These are phyloP conservation scores for Gobius niger DNA, from an alignment of 2,113 vertebrate genomes.

Conservation along the genomic window DNA sequence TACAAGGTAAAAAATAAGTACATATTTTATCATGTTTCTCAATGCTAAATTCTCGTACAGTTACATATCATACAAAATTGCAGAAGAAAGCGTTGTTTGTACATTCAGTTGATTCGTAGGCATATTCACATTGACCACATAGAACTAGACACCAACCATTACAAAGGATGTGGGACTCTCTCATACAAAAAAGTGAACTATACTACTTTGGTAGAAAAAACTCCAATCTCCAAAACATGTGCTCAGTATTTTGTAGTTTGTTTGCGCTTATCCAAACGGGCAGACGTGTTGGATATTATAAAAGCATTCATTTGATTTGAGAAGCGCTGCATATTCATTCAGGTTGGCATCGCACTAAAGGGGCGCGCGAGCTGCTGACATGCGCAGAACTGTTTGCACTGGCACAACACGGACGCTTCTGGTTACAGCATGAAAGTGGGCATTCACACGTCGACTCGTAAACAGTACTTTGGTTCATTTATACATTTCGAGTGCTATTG, in stretches of 20 bases:
- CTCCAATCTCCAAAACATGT: slow-evolving; percentile 36
- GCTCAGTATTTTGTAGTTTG: slow-evolving; percentile 41
- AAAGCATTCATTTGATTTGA: slow-evolving; percentile 50
- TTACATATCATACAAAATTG: slow-evolving; percentile 47
- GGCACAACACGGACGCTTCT: slow-evolving; percentile 34
- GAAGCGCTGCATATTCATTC: slow-evolving; percentile 48
- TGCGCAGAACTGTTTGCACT: slow-evolving; percentile 37
- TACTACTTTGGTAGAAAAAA: slow-evolving; percentile 72
- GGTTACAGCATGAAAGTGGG: slow-evolving; percentile 55
- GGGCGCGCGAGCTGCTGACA: slow-evolving; percentile 27
- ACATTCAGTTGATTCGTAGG: slow-evolving; percentile 55
- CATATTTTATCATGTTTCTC: slow-evolving; percentile 61
- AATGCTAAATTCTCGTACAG: slow-evolving; percentile 51
- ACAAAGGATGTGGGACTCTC: slow-evolving; percentile 49
- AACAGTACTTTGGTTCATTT: slow-evolving; percentile 68
- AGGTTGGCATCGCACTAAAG: slow-evolving; percentile 32
- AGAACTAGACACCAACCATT: slow-evolving; percentile 56
- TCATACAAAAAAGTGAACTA: slow-evolving; percentile 55
- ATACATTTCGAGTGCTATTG: slow-evolving; percentile 22
- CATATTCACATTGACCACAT: slow-evolving; percentile 37
- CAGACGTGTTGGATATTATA: slow-evolving; percentile 24
- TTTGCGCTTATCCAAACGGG: slow-evolving; percentile 44
- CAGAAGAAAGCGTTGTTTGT: slow-evolving; percentile 36
- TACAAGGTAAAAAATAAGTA: slow-evolving; percentile 68
- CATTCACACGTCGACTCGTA: slow-evolving; percentile 63